Evolutionary conservation across 2,797 vertebrate species (phyloP).

Genomic region (Macropodus opercularis): DNA sequence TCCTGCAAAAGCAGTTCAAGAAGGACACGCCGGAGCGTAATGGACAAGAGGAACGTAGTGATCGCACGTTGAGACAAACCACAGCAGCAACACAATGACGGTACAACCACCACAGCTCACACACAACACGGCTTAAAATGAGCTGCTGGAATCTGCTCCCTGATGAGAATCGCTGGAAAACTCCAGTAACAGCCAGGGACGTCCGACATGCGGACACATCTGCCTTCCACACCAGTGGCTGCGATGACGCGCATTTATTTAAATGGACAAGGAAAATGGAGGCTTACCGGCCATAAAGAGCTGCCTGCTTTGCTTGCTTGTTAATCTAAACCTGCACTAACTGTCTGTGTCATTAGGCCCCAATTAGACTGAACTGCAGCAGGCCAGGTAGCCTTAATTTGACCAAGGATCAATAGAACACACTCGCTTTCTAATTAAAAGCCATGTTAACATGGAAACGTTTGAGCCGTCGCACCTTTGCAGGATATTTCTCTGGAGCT

Average conservation of each 20-base stretch:
- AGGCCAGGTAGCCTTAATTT: slow-evolving; percentile 3
- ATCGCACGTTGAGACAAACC: too few species aligned
- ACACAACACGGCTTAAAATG: neutral
- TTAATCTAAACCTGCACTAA: neutral
- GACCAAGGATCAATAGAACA: slow-evolving; percentile 23
- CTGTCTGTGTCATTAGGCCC: slow-evolving; percentile 12
- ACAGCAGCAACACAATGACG: too few species aligned
- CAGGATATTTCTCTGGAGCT: slow-evolving; percentile 14
- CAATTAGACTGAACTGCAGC: slow-evolving; percentile 12
- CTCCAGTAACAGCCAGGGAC: too few species aligned
- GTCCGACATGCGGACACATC: too few species aligned
- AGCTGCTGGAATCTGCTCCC: neutral
- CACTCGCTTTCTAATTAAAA: slow-evolving; percentile 2
- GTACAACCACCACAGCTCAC: neutral
- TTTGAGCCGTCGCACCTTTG: neutral
- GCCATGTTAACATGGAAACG: slow-evolving; percentile 1
- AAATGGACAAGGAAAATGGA: too few species aligned
- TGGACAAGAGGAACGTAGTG: slow-evolving; percentile 33
- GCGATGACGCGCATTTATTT: too few species aligned
- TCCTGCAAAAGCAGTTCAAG: slow-evolving; percentile 24
- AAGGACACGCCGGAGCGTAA: slow-evolving; percentile 33
- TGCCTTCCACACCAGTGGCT: too few species aligned
- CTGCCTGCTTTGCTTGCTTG: neutral
- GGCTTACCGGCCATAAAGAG: too few species aligned
- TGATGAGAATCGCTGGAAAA: too few species aligned